Percentiles rank a stretch among this genome's conserved stretches.
Evolutionary conservation across 2,888 invertebrate species (phyloP).

Genomic region (Himalopsyche kuldschensis): DNA sequence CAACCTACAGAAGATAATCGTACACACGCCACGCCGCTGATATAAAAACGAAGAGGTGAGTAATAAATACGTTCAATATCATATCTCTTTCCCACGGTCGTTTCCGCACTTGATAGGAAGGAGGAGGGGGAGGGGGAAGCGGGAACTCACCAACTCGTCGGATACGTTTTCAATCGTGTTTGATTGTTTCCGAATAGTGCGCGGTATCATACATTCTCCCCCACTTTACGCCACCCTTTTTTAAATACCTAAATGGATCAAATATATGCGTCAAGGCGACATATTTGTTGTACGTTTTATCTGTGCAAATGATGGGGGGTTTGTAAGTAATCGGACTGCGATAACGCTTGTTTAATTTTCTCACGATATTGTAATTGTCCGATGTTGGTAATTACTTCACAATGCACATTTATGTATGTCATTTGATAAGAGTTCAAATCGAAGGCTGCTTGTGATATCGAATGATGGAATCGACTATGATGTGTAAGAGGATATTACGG

Average conservation of each 20-base stretch:
- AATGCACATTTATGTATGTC: background rate
- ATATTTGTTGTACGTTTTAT: background rate
- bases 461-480: background rate
- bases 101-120: background rate
- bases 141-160: too few species aligned
- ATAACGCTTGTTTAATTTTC: background rate
- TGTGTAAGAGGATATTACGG: too few species aligned
- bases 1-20: background rate
- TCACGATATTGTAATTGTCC: background rate
- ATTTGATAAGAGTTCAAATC: background rate
- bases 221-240: background rate
- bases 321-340: background rate
- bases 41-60: background rate
- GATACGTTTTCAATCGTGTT: background rate
- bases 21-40: background rate
- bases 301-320: background rate
- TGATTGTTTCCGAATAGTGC: background rate
- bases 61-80: background rate
- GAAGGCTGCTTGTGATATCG: background rate
- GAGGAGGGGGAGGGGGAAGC: too few species aligned
- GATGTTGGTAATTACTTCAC: background rate
- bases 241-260: background rate
- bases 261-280: background rate
- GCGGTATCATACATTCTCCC: background rate
- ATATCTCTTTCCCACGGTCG: background rate